These are phyloP conservation scores for Drymodes brunneopygia DNA, from an alignment of 2,113 vertebrate species.

Conservation along the genomic window DNA sequence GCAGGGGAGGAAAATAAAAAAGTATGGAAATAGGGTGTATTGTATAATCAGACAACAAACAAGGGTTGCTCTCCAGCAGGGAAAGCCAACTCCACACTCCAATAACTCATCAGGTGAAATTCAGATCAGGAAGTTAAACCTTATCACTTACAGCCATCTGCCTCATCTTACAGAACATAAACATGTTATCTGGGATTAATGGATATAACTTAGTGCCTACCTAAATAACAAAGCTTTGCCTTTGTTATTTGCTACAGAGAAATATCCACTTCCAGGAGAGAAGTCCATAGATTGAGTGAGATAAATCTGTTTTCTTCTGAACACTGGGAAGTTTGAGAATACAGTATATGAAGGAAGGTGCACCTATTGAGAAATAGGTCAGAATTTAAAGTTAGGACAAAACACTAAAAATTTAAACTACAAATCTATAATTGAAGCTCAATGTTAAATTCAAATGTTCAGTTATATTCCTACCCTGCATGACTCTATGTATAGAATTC, in stretches of 20 bases:
- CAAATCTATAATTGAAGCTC: neutral
- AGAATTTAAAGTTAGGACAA: neutral
- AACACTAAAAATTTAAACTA: neutral
- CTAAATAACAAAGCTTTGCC: conserved; percentile 89
- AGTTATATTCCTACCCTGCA: neutral
- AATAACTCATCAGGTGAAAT: neutral
- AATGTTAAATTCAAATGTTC: neutral
- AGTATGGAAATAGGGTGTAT: neutral
- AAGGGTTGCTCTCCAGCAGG: neutral
- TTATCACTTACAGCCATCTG: neutral
- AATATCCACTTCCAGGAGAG: conserved; percentile 92
- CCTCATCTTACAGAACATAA: neutral
- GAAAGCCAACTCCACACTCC: neutral
- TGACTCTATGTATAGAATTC: neutral
- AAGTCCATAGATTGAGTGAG: conserved; percentile 83
- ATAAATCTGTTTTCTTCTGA: conserved; percentile 76
- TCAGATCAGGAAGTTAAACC: neutral
- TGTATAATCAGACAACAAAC: neutral
- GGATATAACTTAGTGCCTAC: conserved; percentile 59
- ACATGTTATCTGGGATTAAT: neutral
- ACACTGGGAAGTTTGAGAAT: conserved; percentile 91
- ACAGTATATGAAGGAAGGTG: conserved; percentile 88
- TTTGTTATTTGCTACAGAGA: conserved; percentile 90
- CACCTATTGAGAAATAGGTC: conserved; percentile 69
- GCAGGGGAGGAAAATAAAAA: neutral